These are phyloP conservation scores for Neoitamus cyanurus DNA, from an alignment of 2,888 invertebrate species.

Conservation along the genomic window DNA sequence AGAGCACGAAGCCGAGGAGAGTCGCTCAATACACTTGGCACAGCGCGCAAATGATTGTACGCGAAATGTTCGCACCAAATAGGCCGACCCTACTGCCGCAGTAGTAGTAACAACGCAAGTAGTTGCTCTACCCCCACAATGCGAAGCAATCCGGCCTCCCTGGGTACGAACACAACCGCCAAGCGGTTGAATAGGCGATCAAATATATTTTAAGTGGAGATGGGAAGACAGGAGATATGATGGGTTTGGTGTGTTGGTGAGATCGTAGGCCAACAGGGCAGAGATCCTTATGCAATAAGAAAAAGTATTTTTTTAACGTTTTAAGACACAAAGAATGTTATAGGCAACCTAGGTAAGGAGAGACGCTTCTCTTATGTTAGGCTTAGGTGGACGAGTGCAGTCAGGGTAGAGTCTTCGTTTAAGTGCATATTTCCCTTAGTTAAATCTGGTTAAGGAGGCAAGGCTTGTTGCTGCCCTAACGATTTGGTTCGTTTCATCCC, in stretches of 20 bases:
- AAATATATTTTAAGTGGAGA: conserved; percentile 48
- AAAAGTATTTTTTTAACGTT: conserved; percentile 47
- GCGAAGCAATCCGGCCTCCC: background rate
- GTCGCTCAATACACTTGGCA: conserved; percentile 79
- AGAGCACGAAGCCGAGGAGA: conserved; percentile 86
- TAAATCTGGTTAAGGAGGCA: conserved; percentile 10
- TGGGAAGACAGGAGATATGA: background rate
- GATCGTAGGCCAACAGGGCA: background rate
- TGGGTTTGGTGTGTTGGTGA: background rate
- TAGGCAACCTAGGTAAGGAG: conserved; percentile 25
- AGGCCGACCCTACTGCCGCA: conserved; percentile 10
- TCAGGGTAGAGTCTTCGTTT: conserved; percentile 15
- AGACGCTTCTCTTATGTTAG: conserved; percentile 42
- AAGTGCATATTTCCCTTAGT: conserved; percentile 40
- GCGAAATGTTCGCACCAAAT: conserved; percentile 67
- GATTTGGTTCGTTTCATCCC: conserved; percentile 1
- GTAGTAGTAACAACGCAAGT: background rate
- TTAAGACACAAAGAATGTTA: conserved; percentile 28
- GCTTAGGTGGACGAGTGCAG: conserved; percentile 26
- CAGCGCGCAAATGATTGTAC: conserved; percentile 67
- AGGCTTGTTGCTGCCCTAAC: conserved; percentile 8
- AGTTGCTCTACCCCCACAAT: background rate
- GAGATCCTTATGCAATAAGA: conserved; percentile 44
- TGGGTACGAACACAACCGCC: background rate
- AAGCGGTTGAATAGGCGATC: conserved; percentile 48